Evolutionary conservation across 2,888 invertebrate species (phyloP).

Genomic region (Apomyelois bistriatella): DNA sequence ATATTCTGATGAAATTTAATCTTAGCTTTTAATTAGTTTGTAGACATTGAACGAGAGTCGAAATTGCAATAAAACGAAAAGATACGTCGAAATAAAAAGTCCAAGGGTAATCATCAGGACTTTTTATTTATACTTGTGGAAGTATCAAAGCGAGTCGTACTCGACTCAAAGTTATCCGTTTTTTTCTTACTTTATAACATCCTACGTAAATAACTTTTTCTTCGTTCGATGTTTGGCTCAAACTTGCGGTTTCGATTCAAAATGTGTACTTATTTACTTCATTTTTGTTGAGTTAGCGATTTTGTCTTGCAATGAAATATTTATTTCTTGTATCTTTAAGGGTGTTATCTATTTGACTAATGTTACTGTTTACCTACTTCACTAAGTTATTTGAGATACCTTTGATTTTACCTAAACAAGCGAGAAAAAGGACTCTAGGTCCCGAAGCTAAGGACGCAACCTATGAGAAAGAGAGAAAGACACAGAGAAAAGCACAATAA

Average conservation of each 20-base stretch:
- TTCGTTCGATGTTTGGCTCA: constrained; percentile 35
- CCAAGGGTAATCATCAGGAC: constrained; percentile 64
- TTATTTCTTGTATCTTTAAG: too few relatives aligned
- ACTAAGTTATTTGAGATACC: too few relatives aligned
- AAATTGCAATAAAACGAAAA: constrained; percentile 48
- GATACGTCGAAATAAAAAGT: constrained; percentile 54
- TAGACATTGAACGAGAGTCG: constrained; percentile 35
- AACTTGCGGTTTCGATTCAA: constrained; percentile 15
- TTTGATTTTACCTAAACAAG: too few relatives aligned
- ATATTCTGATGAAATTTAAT: not conserved
- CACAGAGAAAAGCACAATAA: too few relatives aligned
- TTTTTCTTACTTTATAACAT: constrained; percentile 35
- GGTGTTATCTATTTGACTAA: too few relatives aligned
- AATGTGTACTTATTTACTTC: constrained; percentile 15
- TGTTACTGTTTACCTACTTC: too few relatives aligned
- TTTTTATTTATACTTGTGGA: constrained; percentile 60
- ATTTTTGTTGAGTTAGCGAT: not conserved
- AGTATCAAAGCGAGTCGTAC: constrained; percentile 60
- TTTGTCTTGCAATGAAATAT: not conserved
- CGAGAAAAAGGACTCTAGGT: too few relatives aligned
- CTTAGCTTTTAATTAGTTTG: constrained; percentile 29
- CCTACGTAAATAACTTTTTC: constrained; percentile 38
- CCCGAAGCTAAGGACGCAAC: too few relatives aligned
- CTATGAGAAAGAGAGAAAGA: too few relatives aligned
- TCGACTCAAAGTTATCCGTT: constrained; percentile 52